Evolutionary conservation across 1,140 invertebrate genomes (phyloP).

Genomic region (Popillia japonica): DNA sequence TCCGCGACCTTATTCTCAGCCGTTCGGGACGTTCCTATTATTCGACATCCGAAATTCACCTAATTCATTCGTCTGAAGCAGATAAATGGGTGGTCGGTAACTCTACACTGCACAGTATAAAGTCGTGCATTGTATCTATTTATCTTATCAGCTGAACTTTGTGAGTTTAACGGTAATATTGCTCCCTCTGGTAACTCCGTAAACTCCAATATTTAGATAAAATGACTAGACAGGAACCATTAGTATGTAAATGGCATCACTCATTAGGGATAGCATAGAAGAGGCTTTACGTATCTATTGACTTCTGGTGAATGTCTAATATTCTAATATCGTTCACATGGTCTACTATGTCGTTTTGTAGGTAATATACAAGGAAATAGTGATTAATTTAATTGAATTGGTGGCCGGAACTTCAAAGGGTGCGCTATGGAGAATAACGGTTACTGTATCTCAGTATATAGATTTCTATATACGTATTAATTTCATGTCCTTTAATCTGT

Average conservation of each 20-base stretch:
- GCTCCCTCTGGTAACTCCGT: not conserved
- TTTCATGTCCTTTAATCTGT: too few species aligned
- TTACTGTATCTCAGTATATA: too few species aligned
- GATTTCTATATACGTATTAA: too few species aligned
- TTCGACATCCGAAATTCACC: conserved; percentile 7
- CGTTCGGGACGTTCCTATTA: conserved; percentile 11
- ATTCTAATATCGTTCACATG: too few species aligned
- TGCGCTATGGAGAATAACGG: too few species aligned
- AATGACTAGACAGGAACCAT: not conserved
- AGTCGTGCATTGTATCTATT: not conserved
- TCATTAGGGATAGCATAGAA: too few species aligned
- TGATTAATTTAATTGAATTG: too few species aligned
- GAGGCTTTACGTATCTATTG: too few species aligned
- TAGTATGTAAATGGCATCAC: not conserved
- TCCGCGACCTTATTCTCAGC: conserved; percentile 12
- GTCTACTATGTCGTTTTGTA: too few species aligned
- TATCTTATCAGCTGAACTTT: not conserved
- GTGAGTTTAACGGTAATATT: not conserved
- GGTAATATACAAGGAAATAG: too few species aligned
- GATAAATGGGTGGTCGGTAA: conserved; percentile 8
- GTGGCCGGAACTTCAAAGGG: too few species aligned
- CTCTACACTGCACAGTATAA: not conserved
- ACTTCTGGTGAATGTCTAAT: too few species aligned
- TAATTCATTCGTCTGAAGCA: conserved; percentile 25
- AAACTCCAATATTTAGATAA: not conserved